These are phyloP conservation scores for Dreissena polymorpha DNA, from an alignment of 1,140 invertebrate species.

Conservation along the genomic window DNA sequence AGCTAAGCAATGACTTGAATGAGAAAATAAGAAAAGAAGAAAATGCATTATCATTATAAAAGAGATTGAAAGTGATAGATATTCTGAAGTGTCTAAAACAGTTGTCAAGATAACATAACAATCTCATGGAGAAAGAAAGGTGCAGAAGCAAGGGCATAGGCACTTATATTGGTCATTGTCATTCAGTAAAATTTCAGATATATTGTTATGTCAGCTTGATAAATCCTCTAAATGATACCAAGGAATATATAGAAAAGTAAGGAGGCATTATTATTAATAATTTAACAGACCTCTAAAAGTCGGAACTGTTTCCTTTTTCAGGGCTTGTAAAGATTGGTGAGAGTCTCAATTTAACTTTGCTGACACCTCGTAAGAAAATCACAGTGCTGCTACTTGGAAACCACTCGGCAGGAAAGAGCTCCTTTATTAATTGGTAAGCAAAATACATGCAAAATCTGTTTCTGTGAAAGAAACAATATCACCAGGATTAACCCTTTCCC, in stretches of 20 bases:
- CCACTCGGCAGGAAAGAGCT: conserved; percentile 85
- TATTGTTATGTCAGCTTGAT: not conserved
- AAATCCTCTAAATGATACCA: not conserved
- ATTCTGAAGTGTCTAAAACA: too few species aligned
- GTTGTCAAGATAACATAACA: too few species aligned
- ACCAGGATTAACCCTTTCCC: too few species aligned
- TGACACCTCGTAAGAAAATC: conserved; percentile 84
- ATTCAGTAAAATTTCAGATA: not conserved
- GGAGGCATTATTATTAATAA: not conserved
- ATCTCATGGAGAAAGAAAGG: too few species aligned
- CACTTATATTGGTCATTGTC: not conserved
- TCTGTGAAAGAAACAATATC: too few species aligned
- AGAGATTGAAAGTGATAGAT: too few species aligned
- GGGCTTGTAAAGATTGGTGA: conserved; percentile 82
- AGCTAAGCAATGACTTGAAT: too few species aligned
- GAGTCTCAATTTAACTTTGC: conserved; percentile 80
- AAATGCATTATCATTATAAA: too few species aligned
- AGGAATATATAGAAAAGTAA: too few species aligned
- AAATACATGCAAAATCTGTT: too few species aligned
- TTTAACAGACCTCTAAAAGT: not conserved
- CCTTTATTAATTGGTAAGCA: conserved; percentile 85
- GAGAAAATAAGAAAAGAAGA: too few species aligned
- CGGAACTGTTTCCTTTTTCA: conserved; percentile 68
- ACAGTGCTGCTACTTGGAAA: conserved; percentile 84
- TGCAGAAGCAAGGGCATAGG: too few species aligned